Conservation (phyloP, 2,888 invertebrate genomes). For the Eucera pruinosa region DNA sequence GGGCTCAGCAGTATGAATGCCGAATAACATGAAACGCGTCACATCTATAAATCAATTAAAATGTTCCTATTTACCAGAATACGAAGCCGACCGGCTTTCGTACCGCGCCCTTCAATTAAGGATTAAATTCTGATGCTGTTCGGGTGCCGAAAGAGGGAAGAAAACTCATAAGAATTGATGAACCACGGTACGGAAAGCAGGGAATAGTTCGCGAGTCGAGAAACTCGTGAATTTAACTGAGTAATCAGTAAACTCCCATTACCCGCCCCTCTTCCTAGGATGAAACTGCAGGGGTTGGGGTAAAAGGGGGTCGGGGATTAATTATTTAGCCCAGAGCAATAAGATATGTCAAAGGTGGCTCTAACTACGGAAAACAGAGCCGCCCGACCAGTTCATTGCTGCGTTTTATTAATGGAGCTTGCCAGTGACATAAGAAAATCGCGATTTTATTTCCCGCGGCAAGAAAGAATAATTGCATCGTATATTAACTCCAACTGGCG, state of each 20-base stretch:
- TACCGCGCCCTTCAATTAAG: too few species aligned
- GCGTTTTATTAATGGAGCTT: slow-evolving; percentile 56
- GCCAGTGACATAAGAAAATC: slow-evolving; percentile 54
- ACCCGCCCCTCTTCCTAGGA: slow-evolving; percentile 21
- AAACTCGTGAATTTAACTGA: slow-evolving; percentile 67
- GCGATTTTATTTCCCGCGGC: slow-evolving; percentile 45
- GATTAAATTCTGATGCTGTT: slow-evolving; percentile 47
- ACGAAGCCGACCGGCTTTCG: too few species aligned
- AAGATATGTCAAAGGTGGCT: slow-evolving; percentile 62
- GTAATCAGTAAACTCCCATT: slow-evolving; percentile 67
- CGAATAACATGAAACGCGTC: too few species aligned
- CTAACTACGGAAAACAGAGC: slow-evolving; percentile 41
- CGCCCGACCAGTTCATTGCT: slow-evolving; percentile 29
- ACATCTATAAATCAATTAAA: too few species aligned
- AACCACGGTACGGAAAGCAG: slow-evolving; percentile 36
- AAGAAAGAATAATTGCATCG: slow-evolving; percentile 51
- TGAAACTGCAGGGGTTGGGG: background rate
- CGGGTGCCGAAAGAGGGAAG: slow-evolving; percentile 2
- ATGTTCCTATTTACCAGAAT: too few species aligned
- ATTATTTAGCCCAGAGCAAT: slow-evolving; percentile 63
- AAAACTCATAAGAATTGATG: slow-evolving; percentile 66
- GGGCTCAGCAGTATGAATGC: too few species aligned
- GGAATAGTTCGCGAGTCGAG: slow-evolving; percentile 57
- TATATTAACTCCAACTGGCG: slow-evolving; percentile 42
- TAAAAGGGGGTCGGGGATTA: slow-evolving; percentile 42